Evolutionary conservation across 2,113 vertebrate genomes (phyloP), one percentile per base, ranked within the genome.

Genomic region (Toxotes chatareus): DNA sequence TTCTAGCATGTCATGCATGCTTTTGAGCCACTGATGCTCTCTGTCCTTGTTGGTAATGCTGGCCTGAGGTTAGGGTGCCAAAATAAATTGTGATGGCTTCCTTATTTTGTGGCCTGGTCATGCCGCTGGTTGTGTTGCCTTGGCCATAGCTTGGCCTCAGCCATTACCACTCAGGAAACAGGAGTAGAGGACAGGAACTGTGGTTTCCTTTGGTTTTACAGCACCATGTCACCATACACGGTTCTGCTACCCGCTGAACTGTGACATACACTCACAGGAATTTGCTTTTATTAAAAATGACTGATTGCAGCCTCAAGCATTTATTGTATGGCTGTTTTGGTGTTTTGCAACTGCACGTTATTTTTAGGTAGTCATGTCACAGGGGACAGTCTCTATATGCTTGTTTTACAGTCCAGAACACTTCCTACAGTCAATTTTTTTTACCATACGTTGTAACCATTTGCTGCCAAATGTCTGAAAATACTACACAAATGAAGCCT

Each of bases 131-230:
- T 63, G 42, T 44, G 53, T 27, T 84, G 83, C 77, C 59, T 17
- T 68, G 76, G 85, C 42, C 3, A n/a, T 55, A 46, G 57, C 59
- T 74, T 70, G 83, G 80, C 88, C 60, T 77, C 46, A 63, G 47
- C 49, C 66, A 34, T 66, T 65, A 78, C 74, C 9, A 67, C 82
- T 76, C 56, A 36, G 68, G 79, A 84, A 89, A 86, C 66, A 70
- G 71, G 69, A 86, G 89, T 64, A 68, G 60, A 72, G 72, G 57
- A 78, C 81, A 84, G 90, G 90, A 94, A 93, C 80, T 67, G 64
- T 57, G 77, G 76, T 91, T 93, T 92, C 91, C 86, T 83, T 72
- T 82, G 71, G 74, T 85, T 93, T 84, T 79, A 80, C 59, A 67
- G 73, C 76, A 73, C 64, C 66, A 8, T 86, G 78, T 86, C 78